Percentiles rank a stretch among this genome's conserved stretches.
phyloP scores from a whole-genome alignment of 1,140 invertebrate genomes.

The Lordiphosa clarofinis region DNA sequence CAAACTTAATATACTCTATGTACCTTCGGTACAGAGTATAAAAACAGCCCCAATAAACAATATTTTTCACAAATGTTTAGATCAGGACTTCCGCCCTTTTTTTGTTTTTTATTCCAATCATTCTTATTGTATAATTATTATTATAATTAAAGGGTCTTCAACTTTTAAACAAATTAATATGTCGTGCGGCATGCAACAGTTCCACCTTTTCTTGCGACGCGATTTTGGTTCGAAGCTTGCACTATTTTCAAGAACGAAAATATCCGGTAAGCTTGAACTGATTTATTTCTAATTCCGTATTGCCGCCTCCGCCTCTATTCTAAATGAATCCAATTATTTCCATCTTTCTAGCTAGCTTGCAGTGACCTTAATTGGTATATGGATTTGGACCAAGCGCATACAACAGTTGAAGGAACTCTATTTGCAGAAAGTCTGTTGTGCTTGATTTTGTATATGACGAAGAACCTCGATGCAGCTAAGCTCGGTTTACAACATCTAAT shows the following conservation, averaged over 20 bases:
- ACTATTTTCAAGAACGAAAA: constrained; percentile 15
- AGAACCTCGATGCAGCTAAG: constrained; percentile 19
- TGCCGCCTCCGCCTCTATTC: too few species aligned
- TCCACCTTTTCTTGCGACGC: constrained; percentile 15
- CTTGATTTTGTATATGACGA: constrained; percentile 20
- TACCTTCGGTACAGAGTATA: too few species aligned
- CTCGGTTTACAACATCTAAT: constrained; percentile 9
- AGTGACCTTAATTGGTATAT: constrained; percentile 32
- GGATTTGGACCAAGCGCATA: constrained; percentile 4
- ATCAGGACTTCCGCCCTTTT: too few species aligned
- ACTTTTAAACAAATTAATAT: constrained; percentile 33
- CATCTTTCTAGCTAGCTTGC: constrained; percentile 19
- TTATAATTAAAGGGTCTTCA: constrained; percentile 17
- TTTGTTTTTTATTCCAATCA: too few species aligned
- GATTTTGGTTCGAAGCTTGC: constrained; percentile 27
- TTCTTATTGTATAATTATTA: too few species aligned
- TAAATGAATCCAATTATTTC: neutral
- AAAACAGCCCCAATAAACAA: too few species aligned
- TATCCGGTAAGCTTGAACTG: constrained; percentile 17
- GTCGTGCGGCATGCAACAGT: constrained; percentile 20
- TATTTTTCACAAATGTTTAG: too few species aligned
- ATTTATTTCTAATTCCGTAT: too few species aligned
- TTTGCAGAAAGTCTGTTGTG: constrained; percentile 24
- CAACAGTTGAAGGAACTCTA: constrained; percentile 17
- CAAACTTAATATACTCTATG: too few species aligned